Conservation (phyloP, 2,113 vertebrate species). For the Strigops habroptila region DNA sequence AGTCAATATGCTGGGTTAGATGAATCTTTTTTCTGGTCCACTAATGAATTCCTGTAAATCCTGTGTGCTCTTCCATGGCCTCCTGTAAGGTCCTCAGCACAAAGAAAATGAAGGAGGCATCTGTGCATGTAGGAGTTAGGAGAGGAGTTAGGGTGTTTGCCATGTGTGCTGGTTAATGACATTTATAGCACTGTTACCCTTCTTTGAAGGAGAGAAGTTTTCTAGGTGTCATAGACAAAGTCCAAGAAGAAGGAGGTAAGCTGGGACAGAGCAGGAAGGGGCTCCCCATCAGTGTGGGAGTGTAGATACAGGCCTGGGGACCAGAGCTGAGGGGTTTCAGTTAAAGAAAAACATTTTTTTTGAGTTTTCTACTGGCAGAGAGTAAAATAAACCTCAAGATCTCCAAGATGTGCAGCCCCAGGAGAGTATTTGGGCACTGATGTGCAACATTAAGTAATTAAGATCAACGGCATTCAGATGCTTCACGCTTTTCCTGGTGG, state of each 20-base stretch:
- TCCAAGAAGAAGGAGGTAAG: neutral
- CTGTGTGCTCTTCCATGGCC: neutral
- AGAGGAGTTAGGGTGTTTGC: neutral
- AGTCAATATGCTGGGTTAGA: neutral
- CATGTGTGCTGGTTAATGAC: neutral
- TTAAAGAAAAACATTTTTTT: neutral
- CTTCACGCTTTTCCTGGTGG: neutral
- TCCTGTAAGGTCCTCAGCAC: neutral
- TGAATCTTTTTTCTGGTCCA: neutral
- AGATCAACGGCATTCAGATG: neutral
- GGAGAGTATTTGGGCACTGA: neutral
- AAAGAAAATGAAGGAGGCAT: neutral
- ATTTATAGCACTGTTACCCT: rapidly evolving
- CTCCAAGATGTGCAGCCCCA: neutral
- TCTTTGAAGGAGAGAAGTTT: neutral
- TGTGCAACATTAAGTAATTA: neutral
- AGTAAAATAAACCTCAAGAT: neutral
- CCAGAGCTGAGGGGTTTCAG: neutral
- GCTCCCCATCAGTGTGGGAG: neutral
- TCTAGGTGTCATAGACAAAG: neutral
- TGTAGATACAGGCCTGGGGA: neutral
- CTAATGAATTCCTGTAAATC: neutral
- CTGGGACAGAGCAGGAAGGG: neutral
- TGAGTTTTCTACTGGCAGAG: neutral
- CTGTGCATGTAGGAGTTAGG: neutral